These are phyloP conservation scores for Hydractinia echinata DNA, from an alignment of 30 jellyfish, hydroid and myxozoan genomes.

Conservation along the genomic window DNA sequence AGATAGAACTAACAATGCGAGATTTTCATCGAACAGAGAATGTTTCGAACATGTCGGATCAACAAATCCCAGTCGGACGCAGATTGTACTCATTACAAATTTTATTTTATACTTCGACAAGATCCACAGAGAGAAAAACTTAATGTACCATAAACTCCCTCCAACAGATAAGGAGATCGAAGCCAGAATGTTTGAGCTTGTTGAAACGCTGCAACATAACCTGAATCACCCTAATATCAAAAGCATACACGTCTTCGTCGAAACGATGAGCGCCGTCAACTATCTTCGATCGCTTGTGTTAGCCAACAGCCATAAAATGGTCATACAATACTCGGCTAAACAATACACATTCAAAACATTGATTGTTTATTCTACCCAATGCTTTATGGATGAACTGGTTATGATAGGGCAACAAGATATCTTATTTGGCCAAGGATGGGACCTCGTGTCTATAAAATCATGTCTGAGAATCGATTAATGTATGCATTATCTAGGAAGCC, in stretches of 20 bases:
- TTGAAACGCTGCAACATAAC: slow-evolving; percentile 22
- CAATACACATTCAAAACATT: neutral
- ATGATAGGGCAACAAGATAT: slow-evolving; percentile 40
- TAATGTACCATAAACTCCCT: slow-evolving; percentile 37
- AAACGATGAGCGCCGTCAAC: slow-evolving; percentile 6
- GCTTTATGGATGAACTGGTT: slow-evolving; percentile 16
- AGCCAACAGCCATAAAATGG: slow-evolving; percentile 30
- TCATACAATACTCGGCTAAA: slow-evolving; percentile 24
- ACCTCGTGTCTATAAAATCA: neutral
- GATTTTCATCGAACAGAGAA: too few species aligned
- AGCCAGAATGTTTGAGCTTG: slow-evolving; percentile 35
- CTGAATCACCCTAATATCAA: slow-evolving; percentile 6
- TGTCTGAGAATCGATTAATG: slow-evolving; percentile 10
- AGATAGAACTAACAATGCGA: too few species aligned
- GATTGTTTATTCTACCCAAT: slow-evolving; percentile 23
- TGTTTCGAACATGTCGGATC: too few species aligned
- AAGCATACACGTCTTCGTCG: slow-evolving; percentile 29
- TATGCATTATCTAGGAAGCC: slow-evolving; percentile 48
- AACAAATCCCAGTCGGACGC: too few species aligned
- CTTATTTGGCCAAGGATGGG: slow-evolving; percentile 40
- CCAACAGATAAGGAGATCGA: slow-evolving; percentile 37
- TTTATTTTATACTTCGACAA: slow-evolving; percentile 50
- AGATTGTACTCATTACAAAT: slow-evolving; percentile 32
- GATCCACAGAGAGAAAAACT: slow-evolving; percentile 17
- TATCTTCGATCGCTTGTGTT: slow-evolving; percentile 19